These are phyloP conservation scores for Bos javanicus DNA, from an alignment of 2,113 vertebrate species.

Conservation along the genomic window DNA sequence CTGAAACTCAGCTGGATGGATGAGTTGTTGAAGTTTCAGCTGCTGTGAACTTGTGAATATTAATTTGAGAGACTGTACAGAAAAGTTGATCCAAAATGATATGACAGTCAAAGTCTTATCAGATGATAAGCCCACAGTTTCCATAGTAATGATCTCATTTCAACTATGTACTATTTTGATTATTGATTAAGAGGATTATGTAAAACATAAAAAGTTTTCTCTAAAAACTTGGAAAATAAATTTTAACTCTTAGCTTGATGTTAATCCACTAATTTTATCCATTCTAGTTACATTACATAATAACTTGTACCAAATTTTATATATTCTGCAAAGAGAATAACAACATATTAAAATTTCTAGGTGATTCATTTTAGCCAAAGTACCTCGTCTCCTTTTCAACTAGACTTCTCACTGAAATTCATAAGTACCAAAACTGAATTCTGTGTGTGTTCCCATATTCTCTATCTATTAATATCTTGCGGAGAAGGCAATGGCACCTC, in stretches of 20 bases:
- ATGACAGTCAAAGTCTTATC: background rate
- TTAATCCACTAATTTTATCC: background rate
- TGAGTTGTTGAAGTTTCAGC: background rate
- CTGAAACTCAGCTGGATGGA: background rate
- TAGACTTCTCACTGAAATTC: background rate
- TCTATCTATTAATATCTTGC: background rate
- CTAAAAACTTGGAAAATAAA: background rate
- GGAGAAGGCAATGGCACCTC: too few relatives aligned
- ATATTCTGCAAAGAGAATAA: background rate
- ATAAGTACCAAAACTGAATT: background rate
- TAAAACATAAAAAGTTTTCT: conserved; percentile 22
- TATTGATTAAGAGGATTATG: background rate
- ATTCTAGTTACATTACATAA: background rate
- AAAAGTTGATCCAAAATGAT: background rate
- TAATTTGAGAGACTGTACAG: background rate
- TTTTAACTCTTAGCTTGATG: background rate
- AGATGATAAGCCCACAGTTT: background rate
- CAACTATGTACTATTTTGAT: background rate
- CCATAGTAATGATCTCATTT: background rate
- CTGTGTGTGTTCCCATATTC: background rate
- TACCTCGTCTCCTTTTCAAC: background rate
- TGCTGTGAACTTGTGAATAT: conserved; percentile 10
- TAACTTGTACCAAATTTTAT: background rate
- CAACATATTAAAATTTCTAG: background rate
- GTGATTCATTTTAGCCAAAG: conserved; percentile 2